Evolutionary conservation across 2,113 vertebrate species (phyloP), one percentile per base, ranked within the genome.

Genomic region (Cariama cristata): DNA sequence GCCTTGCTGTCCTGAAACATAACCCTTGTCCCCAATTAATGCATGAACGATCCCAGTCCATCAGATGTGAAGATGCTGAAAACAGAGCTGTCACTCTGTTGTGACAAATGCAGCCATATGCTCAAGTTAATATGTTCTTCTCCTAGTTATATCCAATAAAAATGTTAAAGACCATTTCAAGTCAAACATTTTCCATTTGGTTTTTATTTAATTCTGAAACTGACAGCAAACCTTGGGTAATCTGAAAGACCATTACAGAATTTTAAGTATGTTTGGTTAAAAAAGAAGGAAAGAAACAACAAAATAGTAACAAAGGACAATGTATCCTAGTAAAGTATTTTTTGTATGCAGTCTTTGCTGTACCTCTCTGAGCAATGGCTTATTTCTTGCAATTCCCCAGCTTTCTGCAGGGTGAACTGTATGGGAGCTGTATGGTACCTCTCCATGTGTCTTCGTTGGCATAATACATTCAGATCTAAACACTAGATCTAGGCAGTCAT

Each of bases 11-110:
- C 24, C 45, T 53, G n/a, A 47, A 66, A 79, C 23, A 72, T 22
- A 58, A n/a, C 11, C 4, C 15, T 56, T 1, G 0, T 30, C 16
- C 13, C 21, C 53, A 74, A 47, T 14, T 60, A 60, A 22, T 35
- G 53, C 45, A 0, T 58, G 32, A 71, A 50, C 0, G 0, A 11
- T 64, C 16, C 7, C 23, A 30, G 44, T 24, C 56, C 19, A 38
- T 44, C 42, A 71, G 42, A 69, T 12, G 11, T 19, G 44, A 64
- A 82, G 82, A 52, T 0, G 0, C 35, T 50, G 22, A 44, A 62
- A 68, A 81, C 14, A 56, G 49, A 64, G 63, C 19, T 63, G 55
- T 33, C 42, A 12, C 22, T 45, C 28, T 45, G 14, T 27, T 56
- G 19, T 64, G 42, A 18, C 44, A 64, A 50, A 69, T 40, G 20